phyloP scores from a whole-genome alignment of 1,140 invertebrate genomes.

The Calycopis cecrops region DNA sequence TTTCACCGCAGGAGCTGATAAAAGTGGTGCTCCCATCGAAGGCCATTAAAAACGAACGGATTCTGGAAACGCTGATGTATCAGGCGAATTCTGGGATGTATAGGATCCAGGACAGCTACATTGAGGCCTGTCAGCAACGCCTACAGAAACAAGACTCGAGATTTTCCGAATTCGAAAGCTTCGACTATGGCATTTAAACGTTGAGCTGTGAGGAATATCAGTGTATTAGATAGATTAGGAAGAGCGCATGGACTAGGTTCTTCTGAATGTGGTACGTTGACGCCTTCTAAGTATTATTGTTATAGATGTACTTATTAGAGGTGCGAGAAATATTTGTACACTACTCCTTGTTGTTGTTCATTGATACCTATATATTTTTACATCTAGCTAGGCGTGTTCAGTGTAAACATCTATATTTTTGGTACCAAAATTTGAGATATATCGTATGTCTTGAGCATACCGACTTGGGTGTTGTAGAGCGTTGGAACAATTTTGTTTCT shows the following conservation, averaged over 20 bases:
- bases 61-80: conserved; percentile 94
- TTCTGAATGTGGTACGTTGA: conserved; percentile 66
- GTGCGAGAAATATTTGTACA: conserved; percentile 70
- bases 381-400: conserved; percentile 72
- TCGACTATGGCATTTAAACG: conserved; percentile 81
- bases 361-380: conserved; percentile 74
- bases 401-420: conserved; percentile 72
- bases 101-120: conserved; percentile 89
- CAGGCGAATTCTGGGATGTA: conserved; percentile 96
- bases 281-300: conserved; percentile 73
- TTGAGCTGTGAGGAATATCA: conserved; percentile 67
- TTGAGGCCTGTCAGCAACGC: conserved; percentile 90
- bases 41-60: conserved; percentile 94
- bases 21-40: conserved; percentile 94
- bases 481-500: conserved; percentile 2
- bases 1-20: conserved; percentile 94
- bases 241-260: conserved; percentile 52
- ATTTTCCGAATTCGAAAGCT: conserved; percentile 87
- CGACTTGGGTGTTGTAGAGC: conserved; percentile 1
- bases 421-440: conserved; percentile 62
- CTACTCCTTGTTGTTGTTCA: conserved; percentile 72
- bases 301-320: conserved; percentile 68
- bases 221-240: conserved; percentile 68
- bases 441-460: conserved; percentile 33
- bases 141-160: conserved; percentile 91